Base-by-base conservation (phyloP, 1,140 invertebrate species). In the Magallana gigas region DNA sequence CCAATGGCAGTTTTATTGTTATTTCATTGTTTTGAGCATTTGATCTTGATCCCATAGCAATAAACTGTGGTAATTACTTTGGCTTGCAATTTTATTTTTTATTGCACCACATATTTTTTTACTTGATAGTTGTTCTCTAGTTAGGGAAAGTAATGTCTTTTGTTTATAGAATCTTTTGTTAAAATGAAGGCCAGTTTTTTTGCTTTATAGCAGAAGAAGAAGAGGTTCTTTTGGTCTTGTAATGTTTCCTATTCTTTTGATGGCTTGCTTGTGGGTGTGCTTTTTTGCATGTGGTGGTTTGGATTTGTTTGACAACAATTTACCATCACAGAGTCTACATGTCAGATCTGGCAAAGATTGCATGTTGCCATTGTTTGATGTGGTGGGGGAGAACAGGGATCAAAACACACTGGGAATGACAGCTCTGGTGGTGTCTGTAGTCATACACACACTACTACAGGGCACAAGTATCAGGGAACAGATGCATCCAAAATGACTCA, bases 291-390 rank as follows among this genome's bases (percentile, higher is more conserved):
- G 68, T 76, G 68, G 68, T 76, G 68, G 68, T 36, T 68, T 76
- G 14, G 16, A n/a, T 16, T 64, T 64, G 16, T 64, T 64, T 64
- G 60, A 64, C 60, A 64, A 64, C 60, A n/a, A 64, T 64, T 64
- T 64, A 64, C 68, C 68, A 76, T 76, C 23, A 23, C 12, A 29
- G 36, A 36, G 68, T 8, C 68, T 36, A 29, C 68, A 76, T 76
- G 68, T 76, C 68, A 76, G 68, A 76, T 76, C 68, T 76, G 68
- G 68, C 23, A 36, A 76, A 76, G 68, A 76, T 76, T 76, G 68
- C 68, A 76, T 76, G 68, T 76, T 29, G 68, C 68, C 68, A 76
- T 8, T 76, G 68, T 76, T 76, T 76, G 68, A 76, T 76, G 68
- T 76, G 68, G 68, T 29, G 36, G 68, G 11, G 36, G 68, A 29